Evolutionary conservation across 2,888 invertebrate species (phyloP), one percentile per base, ranked within the genome.

Genomic region (Dioctria linearis): DNA sequence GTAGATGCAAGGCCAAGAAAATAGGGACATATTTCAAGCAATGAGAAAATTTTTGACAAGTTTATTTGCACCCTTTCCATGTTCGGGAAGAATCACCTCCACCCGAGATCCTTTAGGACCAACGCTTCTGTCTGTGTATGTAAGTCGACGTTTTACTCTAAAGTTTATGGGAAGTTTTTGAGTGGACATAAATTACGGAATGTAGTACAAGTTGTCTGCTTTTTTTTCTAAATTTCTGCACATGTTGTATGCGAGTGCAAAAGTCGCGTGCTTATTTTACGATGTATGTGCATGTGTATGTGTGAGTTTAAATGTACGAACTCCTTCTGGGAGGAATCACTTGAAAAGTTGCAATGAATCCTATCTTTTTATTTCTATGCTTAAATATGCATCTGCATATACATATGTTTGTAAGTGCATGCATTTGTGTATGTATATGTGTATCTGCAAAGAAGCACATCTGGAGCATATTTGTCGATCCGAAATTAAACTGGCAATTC

Each of bases 41-140:
- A 76, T 63, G 76, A 49, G 46, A 25, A 25, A 46, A 63, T 76
- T 76, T 63, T 76, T 63, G 76, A 76, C 63, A 63, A 63, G 46
- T 76, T 61, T 63, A 63, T 76, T 59, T 76, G 25, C 49, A 3
- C 54, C 54, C 8, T 46, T 8, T 54, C 11, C 4, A 54, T 54
- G 4, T 4, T 3, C 54, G 11, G 11, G 11, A 54, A n/a, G n/a
- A 6, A 6, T 46, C 49, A 46, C 9, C 49, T 54, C 54, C 54
- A 11, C 11, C 54, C 54, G 6, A n/a, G 3, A 54, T 25, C 25
- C 25, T 25, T 25, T 25, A 25, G 25, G 25, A 25, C 25, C 25
- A 54, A n/a, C 4, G 9, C 54, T 11, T 54, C 11, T 54, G 54
- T n/a, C 4, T n/a, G n/a, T n/a, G n/a, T 54, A 8, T 8, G 11